Base-by-base conservation (phyloP, 1,140 invertebrate species). In the Drosophila subobscura region DNA sequence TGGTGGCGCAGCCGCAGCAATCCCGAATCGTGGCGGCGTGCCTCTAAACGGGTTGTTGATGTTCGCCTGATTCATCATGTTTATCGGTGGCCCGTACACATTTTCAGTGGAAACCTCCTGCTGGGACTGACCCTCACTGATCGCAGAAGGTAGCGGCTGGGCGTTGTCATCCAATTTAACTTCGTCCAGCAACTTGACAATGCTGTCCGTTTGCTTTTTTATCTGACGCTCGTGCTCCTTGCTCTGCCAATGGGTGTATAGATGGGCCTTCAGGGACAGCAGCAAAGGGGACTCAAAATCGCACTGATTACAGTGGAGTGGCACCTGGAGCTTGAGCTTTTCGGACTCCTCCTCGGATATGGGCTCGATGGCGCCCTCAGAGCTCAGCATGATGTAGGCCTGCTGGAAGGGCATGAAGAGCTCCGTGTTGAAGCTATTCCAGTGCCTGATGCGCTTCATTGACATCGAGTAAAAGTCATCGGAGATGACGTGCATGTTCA, bases 351-450 rank as follows among this genome's bases (percentile, higher is more conserved):
- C 75, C 0, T 54, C 50, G 0, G 67, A 5, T 14, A 88, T 44
- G 7, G 60, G 44, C 6, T 89, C 67, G 22, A 89, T 64, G 37
- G 14, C 47, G 5, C 79, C 84, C 25, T 73, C 49, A 2, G 61
- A 2, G 5, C 51, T 40, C 4, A 88, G 25, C 49, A 72, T 14
- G 1, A 53, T 60, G 16, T 79, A 72, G 1, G 29, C 79, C 22
- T 63, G 44, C 42, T 79, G 70, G 37, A 77, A 77, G 10, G 52
- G 73, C 0, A 88, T 16, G 20, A 88, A 88, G 0, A 88, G 12
- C 10, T 78, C 79, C 0, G 83, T 77, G 20, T 88, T 57, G n/a
- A 83, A 88, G 10, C 66, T 67, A 12, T 89, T 88, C 84, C 83
- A 88, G 44, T 89, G 84, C 0, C 5, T 20, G 0, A 16, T 3